Evolutionary conservation across 2,113 vertebrate species (phyloP).

Genomic region (Ciconia maguari): DNA sequence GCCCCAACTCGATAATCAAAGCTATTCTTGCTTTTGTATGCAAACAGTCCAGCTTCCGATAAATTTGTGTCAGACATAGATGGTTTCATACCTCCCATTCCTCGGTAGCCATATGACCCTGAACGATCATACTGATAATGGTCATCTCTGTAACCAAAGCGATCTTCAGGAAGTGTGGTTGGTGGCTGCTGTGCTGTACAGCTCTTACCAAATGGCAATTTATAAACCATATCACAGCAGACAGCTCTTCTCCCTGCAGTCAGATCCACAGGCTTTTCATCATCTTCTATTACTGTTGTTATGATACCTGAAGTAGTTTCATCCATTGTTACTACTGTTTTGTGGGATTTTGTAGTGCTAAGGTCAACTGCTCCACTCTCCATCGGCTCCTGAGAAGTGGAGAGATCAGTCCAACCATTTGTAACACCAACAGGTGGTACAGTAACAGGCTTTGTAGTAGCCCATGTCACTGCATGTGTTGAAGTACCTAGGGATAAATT

Average conservation of each 20-base stretch:
- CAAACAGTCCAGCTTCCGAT: conserved; percentile 84
- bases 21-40: conserved; percentile 88
- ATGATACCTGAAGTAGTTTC: conserved; percentile 79
- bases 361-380: conserved; percentile 88
- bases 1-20: conserved; percentile 84
- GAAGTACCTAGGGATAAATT: conserved; percentile 87
- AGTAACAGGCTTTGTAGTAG: conserved; percentile 73
- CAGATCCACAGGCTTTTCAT: conserved; percentile 92
- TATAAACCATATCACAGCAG: conserved; percentile 97
- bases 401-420: conserved; percentile 75
- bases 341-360: conserved; percentile 88
- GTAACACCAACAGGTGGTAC: conserved; percentile 71
- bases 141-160: conserved; percentile 87
- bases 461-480: conserved; percentile 60
- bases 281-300: conserved; percentile 90
- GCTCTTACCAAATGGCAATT: conserved; percentile 91
- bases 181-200: conserved; percentile 88
- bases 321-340: conserved; percentile 86
- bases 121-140: conserved; percentile 85
- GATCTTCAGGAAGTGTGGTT: conserved; percentile 86
- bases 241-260: conserved; percentile 91
- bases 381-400: conserved; percentile 55
- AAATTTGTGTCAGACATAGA: conserved; percentile 90
- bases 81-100: conserved; percentile 86
- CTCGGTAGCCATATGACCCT: conserved; percentile 79